These are phyloP conservation scores for Plutomurus gul DNA, from an alignment of 1,140 invertebrate genomes.

Conservation along the genomic window DNA sequence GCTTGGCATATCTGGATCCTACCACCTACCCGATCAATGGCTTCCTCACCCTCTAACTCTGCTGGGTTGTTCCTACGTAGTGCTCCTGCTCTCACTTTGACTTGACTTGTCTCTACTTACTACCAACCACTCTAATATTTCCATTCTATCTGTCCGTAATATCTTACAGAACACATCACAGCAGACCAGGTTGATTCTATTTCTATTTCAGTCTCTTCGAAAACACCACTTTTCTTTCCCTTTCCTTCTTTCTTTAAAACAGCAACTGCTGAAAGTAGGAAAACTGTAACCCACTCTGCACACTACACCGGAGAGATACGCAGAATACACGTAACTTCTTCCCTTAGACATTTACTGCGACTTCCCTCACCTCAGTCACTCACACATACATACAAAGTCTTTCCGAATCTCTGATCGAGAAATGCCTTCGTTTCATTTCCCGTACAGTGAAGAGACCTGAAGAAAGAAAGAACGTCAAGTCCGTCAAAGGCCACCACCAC, in stretches of 20 bases:
- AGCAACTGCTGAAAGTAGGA: no score
- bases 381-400: no score
- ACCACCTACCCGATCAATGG: conserved; percentile 35
- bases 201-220: conserved; percentile 7
- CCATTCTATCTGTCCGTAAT: neutral
- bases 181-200: neutral
- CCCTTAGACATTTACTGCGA: no score
- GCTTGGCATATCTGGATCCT: conserved; percentile 20
- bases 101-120: neutral
- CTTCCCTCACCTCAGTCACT: no score
- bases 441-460: no score
- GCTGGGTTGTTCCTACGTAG: conserved; percentile 5
- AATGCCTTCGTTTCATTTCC: no score
- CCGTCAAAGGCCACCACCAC: no score
- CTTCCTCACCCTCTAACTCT: conserved; percentile 27
- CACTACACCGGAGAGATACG: no score
- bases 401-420: no score
- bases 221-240: conserved; percentile 7
- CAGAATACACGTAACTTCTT: no score
- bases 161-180: neutral
- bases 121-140: conserved; percentile 10
- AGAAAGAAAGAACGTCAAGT: no score
- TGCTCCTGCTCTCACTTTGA: conserved; percentile 21
- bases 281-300: no score
- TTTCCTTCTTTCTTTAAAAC: neutral